A percentile compares a stretch with the other conserved stretches of the same genome.
Evolutionary conservation across 2,888 invertebrate genomes (phyloP).

Genomic region (Pachycephus smyrnensis): DNA sequence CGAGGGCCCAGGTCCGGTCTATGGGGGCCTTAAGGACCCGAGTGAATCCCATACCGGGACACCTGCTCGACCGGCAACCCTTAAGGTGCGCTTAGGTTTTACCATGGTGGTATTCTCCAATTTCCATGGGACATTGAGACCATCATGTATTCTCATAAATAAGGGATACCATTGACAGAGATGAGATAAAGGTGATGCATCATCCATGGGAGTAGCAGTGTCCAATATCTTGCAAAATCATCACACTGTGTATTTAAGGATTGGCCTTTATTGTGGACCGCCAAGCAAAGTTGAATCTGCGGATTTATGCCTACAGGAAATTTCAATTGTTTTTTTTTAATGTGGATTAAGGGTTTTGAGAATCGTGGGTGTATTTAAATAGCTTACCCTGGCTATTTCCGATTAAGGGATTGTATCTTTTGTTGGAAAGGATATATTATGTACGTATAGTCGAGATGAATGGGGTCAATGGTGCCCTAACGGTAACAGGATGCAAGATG

Average conservation of each 20-base stretch:
- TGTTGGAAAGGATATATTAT: not conserved
- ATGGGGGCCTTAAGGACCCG: slow-evolving; percentile 18
- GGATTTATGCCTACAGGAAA: not conserved
- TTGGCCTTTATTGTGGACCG: not conserved
- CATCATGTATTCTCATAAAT: not conserved
- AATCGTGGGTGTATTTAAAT: not conserved
- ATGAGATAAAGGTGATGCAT: not conserved
- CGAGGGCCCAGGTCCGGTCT: slow-evolving; percentile 16
- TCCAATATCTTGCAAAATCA: not conserved
- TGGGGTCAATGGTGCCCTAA: slow-evolving; percentile 4
- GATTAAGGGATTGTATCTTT: not conserved
- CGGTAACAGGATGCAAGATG: slow-evolving; percentile 27
- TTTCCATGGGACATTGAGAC: not conserved
- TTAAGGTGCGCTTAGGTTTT: slow-evolving; percentile 26
- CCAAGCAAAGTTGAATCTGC: not conserved
- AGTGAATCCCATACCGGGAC: slow-evolving; percentile 24
- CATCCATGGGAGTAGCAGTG: not conserved
- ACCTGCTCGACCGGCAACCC: slow-evolving; percentile 26
- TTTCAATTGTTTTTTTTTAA: not conserved
- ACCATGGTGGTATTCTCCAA: not conserved
- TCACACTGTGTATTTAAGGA: not conserved
- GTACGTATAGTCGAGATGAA: not conserved
- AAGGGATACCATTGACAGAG: not conserved
- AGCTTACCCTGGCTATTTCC: slow-evolving; percentile 3
- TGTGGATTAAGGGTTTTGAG: not conserved